A percentile compares a stretch with the other conserved stretches of the same genome.
Conservation (phyloP, 2,797 vertebrate genomes). For the Benthosema pterotum region DNA sequence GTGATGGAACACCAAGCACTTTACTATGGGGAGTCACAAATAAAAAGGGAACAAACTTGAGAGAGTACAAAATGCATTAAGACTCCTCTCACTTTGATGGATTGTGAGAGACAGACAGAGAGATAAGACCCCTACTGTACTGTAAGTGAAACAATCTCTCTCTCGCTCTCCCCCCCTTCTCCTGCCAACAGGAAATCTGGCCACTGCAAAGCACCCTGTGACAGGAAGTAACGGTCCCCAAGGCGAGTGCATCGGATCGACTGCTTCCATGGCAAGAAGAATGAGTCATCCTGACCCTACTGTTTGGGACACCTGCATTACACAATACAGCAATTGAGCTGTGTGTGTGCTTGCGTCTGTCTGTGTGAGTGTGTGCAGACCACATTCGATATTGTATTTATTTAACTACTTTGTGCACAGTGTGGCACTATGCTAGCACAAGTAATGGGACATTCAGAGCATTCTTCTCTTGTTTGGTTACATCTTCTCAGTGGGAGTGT, state of each 20-base stretch:
- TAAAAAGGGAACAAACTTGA: not conserved
- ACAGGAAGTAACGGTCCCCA: conserved; percentile 64
- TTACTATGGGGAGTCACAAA: not conserved
- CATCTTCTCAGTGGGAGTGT: conserved; percentile 12
- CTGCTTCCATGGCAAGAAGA: conserved; percentile 47
- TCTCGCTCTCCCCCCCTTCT: conserved; percentile 44
- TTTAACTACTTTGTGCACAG: no score
- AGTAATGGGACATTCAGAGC: conserved; percentile 32
- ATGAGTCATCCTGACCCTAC: conserved; percentile 60
- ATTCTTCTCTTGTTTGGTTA: not conserved
- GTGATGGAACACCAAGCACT: not conserved
- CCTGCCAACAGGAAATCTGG: conserved; percentile 70
- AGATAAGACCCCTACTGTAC: not conserved
- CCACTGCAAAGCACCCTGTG: conserved; percentile 54
- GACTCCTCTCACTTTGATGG: not conserved
- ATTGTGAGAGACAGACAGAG: conserved; percentile 8
- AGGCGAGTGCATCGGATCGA: conserved; percentile 48
- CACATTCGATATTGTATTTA: no score
- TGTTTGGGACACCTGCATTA: conserved; percentile 58
- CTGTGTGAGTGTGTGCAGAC: not conserved
- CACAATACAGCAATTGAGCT: conserved; percentile 2
- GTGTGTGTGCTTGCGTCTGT: not conserved
- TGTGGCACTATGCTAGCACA: conserved; percentile 21
- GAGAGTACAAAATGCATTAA: not conserved
- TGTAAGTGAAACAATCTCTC: conserved; percentile 30